Conservation (phyloP, 2,888 invertebrate species). For the Terebella lapidaria region DNA sequence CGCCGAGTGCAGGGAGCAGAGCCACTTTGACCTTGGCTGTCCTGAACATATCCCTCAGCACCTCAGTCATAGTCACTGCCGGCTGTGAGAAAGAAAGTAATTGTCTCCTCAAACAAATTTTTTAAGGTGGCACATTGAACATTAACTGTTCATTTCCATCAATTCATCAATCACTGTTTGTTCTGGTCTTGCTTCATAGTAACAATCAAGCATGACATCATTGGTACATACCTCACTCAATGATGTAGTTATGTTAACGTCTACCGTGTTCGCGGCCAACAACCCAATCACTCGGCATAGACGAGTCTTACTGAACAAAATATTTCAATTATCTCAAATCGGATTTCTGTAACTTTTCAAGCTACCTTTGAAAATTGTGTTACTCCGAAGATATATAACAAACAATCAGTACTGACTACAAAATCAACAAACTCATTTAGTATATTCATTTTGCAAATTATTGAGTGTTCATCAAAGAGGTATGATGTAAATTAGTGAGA, state of each 20-base stretch:
- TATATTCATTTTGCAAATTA: too few relatives aligned
- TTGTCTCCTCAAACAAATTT: too few relatives aligned
- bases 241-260: slow-evolving; percentile 27
- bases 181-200: slow-evolving; percentile 38
- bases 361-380: too few relatives aligned
- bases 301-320: slow-evolving; percentile 34
- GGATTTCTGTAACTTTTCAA: too few relatives aligned
- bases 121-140: not conserved
- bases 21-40: slow-evolving; percentile 46
- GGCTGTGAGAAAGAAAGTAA: not conserved
- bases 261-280: slow-evolving; percentile 36
- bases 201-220: too few relatives aligned
- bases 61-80: slow-evolving; percentile 36
- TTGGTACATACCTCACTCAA: slow-evolving; percentile 21
- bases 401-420: too few relatives aligned
- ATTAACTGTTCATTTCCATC: not conserved
- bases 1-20: slow-evolving; percentile 49
- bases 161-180: not conserved
- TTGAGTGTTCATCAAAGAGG: too few relatives aligned
- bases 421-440: too few relatives aligned
- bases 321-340: too few relatives aligned
- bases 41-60: slow-evolving; percentile 47
- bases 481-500: too few relatives aligned
- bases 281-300: slow-evolving; percentile 41
- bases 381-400: too few relatives aligned